Evolutionary conservation across 2,888 invertebrate genomes (phyloP).

Genomic region (Himalopsyche tibetana): DNA sequence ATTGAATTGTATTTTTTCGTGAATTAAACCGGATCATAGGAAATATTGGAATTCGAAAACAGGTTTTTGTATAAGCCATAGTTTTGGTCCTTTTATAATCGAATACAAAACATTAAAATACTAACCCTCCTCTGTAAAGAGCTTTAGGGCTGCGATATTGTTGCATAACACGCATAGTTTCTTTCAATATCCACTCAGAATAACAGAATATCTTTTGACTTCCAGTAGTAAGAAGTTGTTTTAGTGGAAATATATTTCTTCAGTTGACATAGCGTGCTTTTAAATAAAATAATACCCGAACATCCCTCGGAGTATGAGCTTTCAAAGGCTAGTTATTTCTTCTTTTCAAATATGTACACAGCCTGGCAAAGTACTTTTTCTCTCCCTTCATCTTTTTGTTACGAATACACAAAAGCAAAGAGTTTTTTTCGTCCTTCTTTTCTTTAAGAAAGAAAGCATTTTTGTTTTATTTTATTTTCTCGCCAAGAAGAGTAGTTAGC

Average conservation of each 20-base stretch:
- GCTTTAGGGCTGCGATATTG: too few relatives aligned
- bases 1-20: too few relatives aligned
- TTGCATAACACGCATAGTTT: too few relatives aligned
- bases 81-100: too few relatives aligned
- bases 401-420: not conserved
- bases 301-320: not conserved
- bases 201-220: too few relatives aligned
- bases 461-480: not conserved
- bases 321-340: not conserved
- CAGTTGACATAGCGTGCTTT: conserved; percentile 8
- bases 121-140: too few relatives aligned
- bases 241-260: not conserved
- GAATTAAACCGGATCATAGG: too few relatives aligned
- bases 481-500: too few relatives aligned
- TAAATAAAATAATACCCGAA: not conserved
- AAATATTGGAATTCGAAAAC: too few relatives aligned
- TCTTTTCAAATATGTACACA: conserved; percentile 12
- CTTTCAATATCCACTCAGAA: too few relatives aligned
- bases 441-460: not conserved
- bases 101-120: too few relatives aligned
- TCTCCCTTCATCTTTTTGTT: conserved; percentile 12
- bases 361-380: not conserved
- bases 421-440: not conserved
- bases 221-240: not conserved
- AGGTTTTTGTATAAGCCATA: too few relatives aligned